Evolutionary conservation across 2,888 invertebrate genomes (phyloP).

Genomic region (Drosophila borealis): DNA sequence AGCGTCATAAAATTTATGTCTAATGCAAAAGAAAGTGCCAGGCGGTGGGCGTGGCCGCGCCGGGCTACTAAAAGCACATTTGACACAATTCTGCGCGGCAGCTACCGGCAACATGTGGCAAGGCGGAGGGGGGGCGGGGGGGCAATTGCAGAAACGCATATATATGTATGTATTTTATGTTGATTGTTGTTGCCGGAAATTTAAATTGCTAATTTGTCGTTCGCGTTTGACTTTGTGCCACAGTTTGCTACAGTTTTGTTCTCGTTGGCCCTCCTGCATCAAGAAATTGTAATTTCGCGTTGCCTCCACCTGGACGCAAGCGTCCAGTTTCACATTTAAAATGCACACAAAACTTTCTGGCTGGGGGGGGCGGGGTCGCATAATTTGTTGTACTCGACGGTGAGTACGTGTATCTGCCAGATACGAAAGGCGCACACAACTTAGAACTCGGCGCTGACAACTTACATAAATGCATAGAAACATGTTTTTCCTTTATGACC

Average conservation of each 20-base stretch:
- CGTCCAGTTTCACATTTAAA: conserved; percentile 41
- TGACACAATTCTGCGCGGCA: conserved; percentile 51
- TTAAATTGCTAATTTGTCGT: conserved; percentile 59
- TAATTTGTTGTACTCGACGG: conserved; percentile 39
- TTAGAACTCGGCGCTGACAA: conserved; percentile 13
- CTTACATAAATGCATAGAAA: conserved; percentile 54
- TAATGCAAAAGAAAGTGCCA: conserved; percentile 65
- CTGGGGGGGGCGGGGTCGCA: conserved; percentile 42
- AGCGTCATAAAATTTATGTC: conserved; percentile 46
- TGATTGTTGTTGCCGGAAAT: conserved; percentile 25
- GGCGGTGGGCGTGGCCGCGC: conserved; percentile 49
- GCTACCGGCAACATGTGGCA: conserved; percentile 25
- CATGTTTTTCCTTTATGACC: conserved; percentile 29
- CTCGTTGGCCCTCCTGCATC: conserved; percentile 24
- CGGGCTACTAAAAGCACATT: conserved; percentile 22
- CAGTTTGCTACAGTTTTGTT: conserved; percentile 20
- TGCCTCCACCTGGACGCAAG: conserved; percentile 36
- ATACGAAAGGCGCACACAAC: conserved; percentile 1
- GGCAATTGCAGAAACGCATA: conserved; percentile 15
- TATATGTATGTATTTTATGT: conserved; percentile 8
- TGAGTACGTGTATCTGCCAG: conserved; percentile 16
- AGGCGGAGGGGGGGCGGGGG: too few relatives aligned
- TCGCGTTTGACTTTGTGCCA: conserved; percentile 6
- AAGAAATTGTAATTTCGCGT: conserved; percentile 41
- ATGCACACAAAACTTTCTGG: conserved; percentile 47